Percentiles rank a stretch among this genome's conserved stretches.
Conservation (phyloP, 2,888 invertebrate genomes). For the Vannuccia rotundouncinata region DNA sequence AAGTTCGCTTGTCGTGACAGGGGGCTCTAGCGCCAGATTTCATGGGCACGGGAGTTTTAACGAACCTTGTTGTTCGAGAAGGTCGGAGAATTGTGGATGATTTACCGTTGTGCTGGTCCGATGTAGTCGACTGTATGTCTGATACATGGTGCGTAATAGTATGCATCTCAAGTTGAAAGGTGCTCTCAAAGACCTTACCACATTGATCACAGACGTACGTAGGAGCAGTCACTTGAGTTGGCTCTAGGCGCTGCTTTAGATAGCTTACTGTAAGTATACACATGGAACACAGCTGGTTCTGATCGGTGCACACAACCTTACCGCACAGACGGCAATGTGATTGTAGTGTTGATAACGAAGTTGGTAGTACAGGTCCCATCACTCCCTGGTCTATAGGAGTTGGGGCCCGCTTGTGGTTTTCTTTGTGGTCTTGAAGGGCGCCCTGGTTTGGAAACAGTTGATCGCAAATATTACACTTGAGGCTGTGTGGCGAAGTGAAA, state of each 20-base stretch:
- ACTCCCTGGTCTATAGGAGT: neutral
- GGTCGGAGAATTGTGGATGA: neutral
- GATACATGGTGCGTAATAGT: neutral
- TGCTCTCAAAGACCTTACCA: neutral
- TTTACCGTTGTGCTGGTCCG: no score
- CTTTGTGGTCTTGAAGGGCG: neutral
- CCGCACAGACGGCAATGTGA: neutral
- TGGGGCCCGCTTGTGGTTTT: neutral
- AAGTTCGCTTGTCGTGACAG: neutral
- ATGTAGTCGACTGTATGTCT: neutral
- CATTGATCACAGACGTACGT: neutral
- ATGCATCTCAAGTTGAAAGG: conserved; percentile 4
- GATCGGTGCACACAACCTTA: neutral
- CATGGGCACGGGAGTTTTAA: neutral
- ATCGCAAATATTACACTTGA: conserved; percentile 24
- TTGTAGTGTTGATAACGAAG: neutral
- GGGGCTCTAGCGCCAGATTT: neutral
- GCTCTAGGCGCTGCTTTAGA: neutral
- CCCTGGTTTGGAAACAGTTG: neutral
- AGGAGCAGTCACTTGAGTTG: neutral
- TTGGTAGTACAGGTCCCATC: neutral
- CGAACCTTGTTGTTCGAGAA: neutral
- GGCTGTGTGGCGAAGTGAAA: conserved; percentile 2
- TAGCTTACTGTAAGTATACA: neutral
- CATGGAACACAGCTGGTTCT: neutral